Evolutionary conservation across 2,797 vertebrate genomes (phyloP).

Genomic region (Cossypha polioptera): DNA sequence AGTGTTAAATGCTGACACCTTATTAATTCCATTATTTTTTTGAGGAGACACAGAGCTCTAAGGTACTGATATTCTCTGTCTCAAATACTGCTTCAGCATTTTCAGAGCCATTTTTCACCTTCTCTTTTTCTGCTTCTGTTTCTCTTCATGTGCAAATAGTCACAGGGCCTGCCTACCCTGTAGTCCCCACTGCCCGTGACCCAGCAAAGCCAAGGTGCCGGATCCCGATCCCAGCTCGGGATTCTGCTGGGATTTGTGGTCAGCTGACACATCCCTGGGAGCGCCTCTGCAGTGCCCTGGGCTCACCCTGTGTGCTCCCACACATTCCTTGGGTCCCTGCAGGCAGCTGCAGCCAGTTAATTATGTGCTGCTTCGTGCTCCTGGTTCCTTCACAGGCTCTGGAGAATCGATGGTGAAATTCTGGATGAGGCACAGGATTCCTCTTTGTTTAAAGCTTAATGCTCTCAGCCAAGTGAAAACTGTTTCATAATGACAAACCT

Average conservation of each 20-base stretch:
- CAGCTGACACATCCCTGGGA: background rate
- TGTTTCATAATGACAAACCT: background rate
- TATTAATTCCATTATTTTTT: background rate
- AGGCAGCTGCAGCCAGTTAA: background rate
- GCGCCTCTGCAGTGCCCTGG: background rate
- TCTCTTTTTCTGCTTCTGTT: background rate
- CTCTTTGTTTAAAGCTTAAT: background rate
- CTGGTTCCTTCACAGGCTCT: background rate
- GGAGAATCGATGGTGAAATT: background rate
- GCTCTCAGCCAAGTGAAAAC: background rate
- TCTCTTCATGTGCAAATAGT: background rate
- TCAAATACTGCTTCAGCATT: background rate
- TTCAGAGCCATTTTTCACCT: background rate
- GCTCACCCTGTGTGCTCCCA: background rate
- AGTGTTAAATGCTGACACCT: background rate
- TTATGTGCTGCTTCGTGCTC: background rate
- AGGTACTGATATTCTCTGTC: background rate
- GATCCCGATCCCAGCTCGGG: background rate
- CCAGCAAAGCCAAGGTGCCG: background rate
- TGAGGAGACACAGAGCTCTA: background rate
- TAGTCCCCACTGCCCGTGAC: background rate
- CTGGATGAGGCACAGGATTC: background rate
- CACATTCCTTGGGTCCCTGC: background rate
- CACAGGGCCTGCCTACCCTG: background rate
- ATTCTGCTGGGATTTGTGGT: background rate